Base-by-base conservation (phyloP, 1,140 invertebrate species). In the Leptinotarsa texana region DNA sequence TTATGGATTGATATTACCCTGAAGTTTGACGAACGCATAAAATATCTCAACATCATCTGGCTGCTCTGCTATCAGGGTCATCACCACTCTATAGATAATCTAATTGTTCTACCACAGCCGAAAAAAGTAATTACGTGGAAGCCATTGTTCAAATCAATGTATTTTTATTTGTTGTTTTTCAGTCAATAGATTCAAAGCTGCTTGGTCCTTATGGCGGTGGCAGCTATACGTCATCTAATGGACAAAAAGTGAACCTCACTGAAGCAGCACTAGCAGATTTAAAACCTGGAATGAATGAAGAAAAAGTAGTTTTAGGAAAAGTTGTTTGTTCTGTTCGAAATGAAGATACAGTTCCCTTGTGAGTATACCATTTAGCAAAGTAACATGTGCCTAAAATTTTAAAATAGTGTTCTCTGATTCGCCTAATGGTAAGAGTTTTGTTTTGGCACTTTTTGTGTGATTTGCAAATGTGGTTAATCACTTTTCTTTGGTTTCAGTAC, bases 241-340 rank as follows among this genome's bases (percentile, higher is more conserved):
- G 86, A 5, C 80, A 89, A 78, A 86, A 85, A 49, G 84, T 91
- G 13, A 89, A 87, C 82, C 84, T 93, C 69, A 82, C 86, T 57
- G 81, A 86, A 70, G 83, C 86, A 61, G 79, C 82, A 6, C 83
- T 92, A 13, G 85, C 84, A 61, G 84, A 89, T 63, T 83, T 94
- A 57, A 83, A 85, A 66, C 73, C 83, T 42, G 92, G 91, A 65
- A 74, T 89, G 5, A 93, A 93, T 84, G 77, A 87, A 27, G 90
- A 90, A 74, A 92, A 91, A 86, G 90, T 95, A 2, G 80, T 95
- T 4, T 82, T 93, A 51, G 94, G 93, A 8, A 93, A 92, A 86
- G 94, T 95, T n/a, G 90, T 95, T 2, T 94, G 92, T 78, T 93
- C 92, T 79, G 90, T 95, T 73, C 89, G 91, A 76, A 91, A 90